Percentiles rank a stretch among this genome's conserved stretches.
phyloP scores from a whole-genome alignment of 2,113 vertebrate species.

The Uropsilus gracilis region DNA sequence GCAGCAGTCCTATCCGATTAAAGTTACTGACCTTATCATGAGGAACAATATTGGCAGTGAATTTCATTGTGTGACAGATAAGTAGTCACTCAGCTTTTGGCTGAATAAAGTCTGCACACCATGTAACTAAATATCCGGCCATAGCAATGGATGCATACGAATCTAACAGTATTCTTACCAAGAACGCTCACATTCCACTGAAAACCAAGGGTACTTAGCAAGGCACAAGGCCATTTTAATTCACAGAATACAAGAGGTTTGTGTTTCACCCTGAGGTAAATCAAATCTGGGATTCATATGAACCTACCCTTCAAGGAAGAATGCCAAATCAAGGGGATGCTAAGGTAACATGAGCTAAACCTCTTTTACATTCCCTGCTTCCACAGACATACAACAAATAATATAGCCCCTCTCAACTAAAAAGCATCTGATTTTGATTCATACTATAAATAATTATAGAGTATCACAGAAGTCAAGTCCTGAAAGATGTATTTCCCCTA shows the following conservation, averaged over 20 bases:
- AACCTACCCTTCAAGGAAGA: slow-evolving; percentile 58
- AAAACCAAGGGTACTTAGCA: slow-evolving; percentile 35
- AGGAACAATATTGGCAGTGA: slow-evolving; percentile 25
- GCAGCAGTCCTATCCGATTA: slow-evolving; percentile 43
- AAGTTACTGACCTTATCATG: slow-evolving; percentile 20
- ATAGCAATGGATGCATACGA: neutral
- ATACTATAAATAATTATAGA: slow-evolving; percentile 7
- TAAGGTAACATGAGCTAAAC: slow-evolving; percentile 58
- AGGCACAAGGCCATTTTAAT: slow-evolving; percentile 66
- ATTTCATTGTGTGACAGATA: slow-evolving; percentile 1
- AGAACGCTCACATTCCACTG: slow-evolving; percentile 59
- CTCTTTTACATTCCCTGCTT: neutral
- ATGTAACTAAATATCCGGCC: slow-evolving; percentile 60
- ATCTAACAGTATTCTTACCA: slow-evolving; percentile 10
- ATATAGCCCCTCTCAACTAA: neutral
- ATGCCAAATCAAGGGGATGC: slow-evolving; percentile 49
- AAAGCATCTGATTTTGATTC: neutral
- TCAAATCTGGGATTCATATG: slow-evolving; percentile 49
- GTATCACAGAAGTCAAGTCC: neutral
- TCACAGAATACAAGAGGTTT: slow-evolving; percentile 66
- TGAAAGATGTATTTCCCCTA: neutral
- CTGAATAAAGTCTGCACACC: slow-evolving; percentile 30
- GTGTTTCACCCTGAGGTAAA: slow-evolving; percentile 66
- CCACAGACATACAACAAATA: slow-evolving; percentile 51
- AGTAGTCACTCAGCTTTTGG: slow-evolving; percentile 53